phyloP scores from a whole-genome alignment of 64 coral and sea anemone genomes.

The Montipora sp. region DNA sequence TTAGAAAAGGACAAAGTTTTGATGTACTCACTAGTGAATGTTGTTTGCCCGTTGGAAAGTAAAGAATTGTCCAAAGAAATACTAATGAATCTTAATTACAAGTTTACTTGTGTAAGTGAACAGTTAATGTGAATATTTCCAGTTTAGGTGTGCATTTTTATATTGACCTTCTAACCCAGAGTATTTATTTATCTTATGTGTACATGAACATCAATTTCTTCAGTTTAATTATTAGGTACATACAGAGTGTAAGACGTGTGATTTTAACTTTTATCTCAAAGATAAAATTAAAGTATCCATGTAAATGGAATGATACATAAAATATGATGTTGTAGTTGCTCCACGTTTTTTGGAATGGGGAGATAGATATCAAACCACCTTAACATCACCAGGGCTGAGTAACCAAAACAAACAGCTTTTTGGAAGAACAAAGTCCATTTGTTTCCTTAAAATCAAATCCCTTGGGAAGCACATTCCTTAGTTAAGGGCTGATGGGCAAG shows the following conservation, averaged over 20 bases:
- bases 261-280: slow-evolving; percentile 53
- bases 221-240: not conserved
- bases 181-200: not conserved
- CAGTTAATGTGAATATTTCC: not conserved
- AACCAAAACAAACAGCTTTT: not conserved
- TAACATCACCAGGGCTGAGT: not conserved
- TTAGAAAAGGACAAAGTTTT: not conserved
- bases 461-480: not conserved
- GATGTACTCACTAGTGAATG: not conserved
- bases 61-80: no score
- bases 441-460: not conserved
- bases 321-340: not conserved
- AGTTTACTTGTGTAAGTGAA: not conserved
- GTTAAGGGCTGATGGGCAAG: not conserved
- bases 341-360: not conserved
- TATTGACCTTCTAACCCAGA: not conserved
- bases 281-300: slow-evolving; percentile 62
- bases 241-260: not conserved
- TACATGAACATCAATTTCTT: not conserved
- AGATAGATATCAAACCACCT: no score
- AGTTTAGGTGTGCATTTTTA: not conserved
- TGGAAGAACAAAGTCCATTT: not conserved
- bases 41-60: no score
- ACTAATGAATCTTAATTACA: no score
- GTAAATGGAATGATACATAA: not conserved